Conservation (phyloP, 37 sponge, comb jelly and placozoan genomes). For the Bolinopsis microptera region DNA sequence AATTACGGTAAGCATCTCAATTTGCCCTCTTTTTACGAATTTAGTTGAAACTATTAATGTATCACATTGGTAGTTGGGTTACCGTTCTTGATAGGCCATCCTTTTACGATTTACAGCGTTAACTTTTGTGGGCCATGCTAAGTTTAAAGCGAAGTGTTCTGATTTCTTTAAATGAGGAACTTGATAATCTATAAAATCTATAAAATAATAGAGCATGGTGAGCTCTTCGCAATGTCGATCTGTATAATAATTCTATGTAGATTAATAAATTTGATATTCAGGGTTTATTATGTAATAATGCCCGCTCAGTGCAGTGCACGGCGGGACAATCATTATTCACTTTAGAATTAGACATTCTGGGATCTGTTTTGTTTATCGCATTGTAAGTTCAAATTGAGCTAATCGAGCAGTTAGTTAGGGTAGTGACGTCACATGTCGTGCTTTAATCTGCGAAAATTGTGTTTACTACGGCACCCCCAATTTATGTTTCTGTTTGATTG, state of each 20-base stretch:
- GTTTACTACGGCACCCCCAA: not conserved
- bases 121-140: too few relatives aligned
- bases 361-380: not conserved
- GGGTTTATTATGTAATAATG: not conserved
- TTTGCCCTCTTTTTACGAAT: too few relatives aligned
- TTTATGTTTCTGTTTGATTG: slow-evolving; percentile 41
- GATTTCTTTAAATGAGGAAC: too few relatives aligned
- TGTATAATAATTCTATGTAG: not conserved
- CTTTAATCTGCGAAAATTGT: not conserved
- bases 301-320: not conserved
- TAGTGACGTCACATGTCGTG: not conserved
- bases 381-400: not conserved
- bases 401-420: not conserved
- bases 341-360: not conserved
- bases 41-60: too few relatives aligned
- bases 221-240: too few relatives aligned
- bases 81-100: too few relatives aligned
- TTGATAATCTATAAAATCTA: too few relatives aligned
- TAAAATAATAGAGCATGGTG: too few relatives aligned
- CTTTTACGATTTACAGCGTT: too few relatives aligned
- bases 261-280: not conserved
- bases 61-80: too few relatives aligned
- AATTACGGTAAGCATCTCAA: too few relatives aligned
- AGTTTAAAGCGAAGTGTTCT: too few relatives aligned
- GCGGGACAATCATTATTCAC: not conserved